Evolutionary conservation across 1,140 invertebrate species (phyloP).

Genomic region (Meloidogyne chitwoodi): DNA sequence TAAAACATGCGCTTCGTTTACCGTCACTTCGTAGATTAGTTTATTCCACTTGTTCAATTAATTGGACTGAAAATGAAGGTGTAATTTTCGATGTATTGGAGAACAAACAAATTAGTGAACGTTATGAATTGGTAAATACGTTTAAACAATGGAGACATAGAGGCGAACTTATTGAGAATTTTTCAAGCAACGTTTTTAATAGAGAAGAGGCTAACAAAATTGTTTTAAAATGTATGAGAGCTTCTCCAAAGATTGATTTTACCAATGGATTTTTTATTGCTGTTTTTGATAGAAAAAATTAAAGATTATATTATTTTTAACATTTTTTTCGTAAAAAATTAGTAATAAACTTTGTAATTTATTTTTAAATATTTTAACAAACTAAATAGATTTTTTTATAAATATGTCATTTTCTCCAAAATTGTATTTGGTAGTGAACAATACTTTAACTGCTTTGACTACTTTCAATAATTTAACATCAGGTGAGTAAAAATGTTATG

Average conservation of each 20-base stretch:
- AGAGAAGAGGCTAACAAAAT: constrained; percentile 61
- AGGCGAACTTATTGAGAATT: constrained; percentile 24
- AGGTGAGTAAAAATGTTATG: background rate
- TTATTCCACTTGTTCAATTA: constrained; percentile 89
- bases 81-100: constrained; percentile 69
- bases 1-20: constrained; percentile 80
- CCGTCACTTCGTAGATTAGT: constrained; percentile 77
- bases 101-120: constrained; percentile 23
- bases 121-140: constrained; percentile 47
- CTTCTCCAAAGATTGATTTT: constrained; percentile 70
- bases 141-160: constrained; percentile 60
- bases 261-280: constrained; percentile 92
- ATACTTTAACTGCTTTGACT: background rate
- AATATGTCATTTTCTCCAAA: background rate
- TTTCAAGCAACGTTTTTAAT: background rate
- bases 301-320: background rate
- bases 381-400: background rate
- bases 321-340: no score
- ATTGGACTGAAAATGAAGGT: constrained; percentile 84
- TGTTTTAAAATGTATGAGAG: constrained; percentile 70
- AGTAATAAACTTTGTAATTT: no score
- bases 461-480: background rate
- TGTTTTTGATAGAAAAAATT: constrained; percentile 66
- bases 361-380: no score
- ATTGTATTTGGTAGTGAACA: background rate